These are phyloP conservation scores for Drosophila sechellia DNA, from an alignment of 1,140 invertebrate species.

Conservation along the genomic window DNA sequence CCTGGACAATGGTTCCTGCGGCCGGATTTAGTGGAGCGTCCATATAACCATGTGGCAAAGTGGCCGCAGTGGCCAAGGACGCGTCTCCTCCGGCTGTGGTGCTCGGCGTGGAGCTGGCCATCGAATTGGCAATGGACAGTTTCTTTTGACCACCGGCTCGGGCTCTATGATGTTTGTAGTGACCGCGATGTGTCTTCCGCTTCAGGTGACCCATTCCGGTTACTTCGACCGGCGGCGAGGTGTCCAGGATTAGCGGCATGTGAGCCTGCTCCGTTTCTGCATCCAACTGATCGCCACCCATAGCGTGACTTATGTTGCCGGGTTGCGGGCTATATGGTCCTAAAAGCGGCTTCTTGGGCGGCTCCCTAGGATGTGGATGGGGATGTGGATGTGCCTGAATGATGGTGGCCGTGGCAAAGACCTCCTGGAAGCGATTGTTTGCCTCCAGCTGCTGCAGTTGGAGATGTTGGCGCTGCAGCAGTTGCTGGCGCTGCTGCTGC, in stretches of 20 bases:
- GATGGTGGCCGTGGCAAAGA: slow-evolving; percentile 80
- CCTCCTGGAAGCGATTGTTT: slow-evolving; percentile 78
- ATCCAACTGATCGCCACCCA: slow-evolving; percentile 12
- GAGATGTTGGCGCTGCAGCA: slow-evolving; percentile 76
- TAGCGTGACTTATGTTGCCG: slow-evolving; percentile 12
- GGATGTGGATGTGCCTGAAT: slow-evolving; percentile 74
- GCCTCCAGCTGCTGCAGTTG: slow-evolving; percentile 80
- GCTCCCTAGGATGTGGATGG: slow-evolving; percentile 53
- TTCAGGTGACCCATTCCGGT: slow-evolving; percentile 51
- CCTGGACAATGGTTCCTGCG: slow-evolving; percentile 68
- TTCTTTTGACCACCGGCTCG: slow-evolving; percentile 47
- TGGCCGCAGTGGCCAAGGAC: slow-evolving; percentile 28
- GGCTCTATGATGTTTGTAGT: slow-evolving; percentile 72
- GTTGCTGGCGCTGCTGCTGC: slow-evolving; percentile 75
- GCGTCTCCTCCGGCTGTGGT: slow-evolving; percentile 22
- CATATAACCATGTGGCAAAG: slow-evolving; percentile 64
- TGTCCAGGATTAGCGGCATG: slow-evolving; percentile 61
- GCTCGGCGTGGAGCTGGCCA: slow-evolving; percentile 29
- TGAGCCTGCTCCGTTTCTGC: slow-evolving; percentile 18
- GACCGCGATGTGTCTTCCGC: slow-evolving; percentile 72
- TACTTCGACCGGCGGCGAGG: slow-evolving; percentile 54
- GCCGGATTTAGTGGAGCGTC: slow-evolving; percentile 71
- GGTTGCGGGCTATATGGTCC: slow-evolving; percentile 18
- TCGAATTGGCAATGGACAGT: slow-evolving; percentile 11
- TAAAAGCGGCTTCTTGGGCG: slow-evolving; percentile 47